Evolutionary conservation across 2,888 invertebrate species (phyloP).

Genomic region (Agriopis aurantiaria): DNA sequence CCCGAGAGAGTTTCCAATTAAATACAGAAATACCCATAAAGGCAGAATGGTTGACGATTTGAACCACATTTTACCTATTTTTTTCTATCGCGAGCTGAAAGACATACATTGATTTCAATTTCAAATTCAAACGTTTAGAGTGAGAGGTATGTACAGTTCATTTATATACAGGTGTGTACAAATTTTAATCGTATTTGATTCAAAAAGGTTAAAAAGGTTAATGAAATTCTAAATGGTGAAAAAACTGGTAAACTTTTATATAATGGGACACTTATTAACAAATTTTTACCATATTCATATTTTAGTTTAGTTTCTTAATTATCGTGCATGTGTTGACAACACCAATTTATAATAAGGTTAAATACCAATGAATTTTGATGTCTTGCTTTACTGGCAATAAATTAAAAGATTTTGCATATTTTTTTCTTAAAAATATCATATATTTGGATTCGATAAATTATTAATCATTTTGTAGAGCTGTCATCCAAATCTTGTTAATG

Average conservation of each 20-base stretch:
- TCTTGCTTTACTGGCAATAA: conserved; percentile 1
- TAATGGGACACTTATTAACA: conserved; percentile 55
- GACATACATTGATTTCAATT: conserved; percentile 1
- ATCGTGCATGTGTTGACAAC: conserved; percentile 28
- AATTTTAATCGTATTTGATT: neutral
- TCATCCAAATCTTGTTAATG: neutral
- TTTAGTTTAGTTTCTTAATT: conserved; percentile 10
- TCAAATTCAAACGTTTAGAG: neutral
- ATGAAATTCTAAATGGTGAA: conserved; percentile 9
- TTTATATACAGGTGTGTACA: conserved; percentile 31
- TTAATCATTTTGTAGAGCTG: neutral
- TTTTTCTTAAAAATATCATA: no score
- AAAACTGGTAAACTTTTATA: conserved; percentile 51
- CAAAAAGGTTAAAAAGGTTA: neutral
- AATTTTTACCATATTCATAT: neutral
- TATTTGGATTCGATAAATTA: no score
- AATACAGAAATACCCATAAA: conserved; percentile 41
- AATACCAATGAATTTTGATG: conserved; percentile 13
- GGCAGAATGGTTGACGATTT: conserved; percentile 36
- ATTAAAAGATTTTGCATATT: neutral
- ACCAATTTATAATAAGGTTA: conserved; percentile 21
- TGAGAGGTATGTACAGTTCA: conserved; percentile 8
- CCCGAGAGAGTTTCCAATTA: conserved; percentile 51
- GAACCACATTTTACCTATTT: conserved; percentile 28
- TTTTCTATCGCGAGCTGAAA: conserved; percentile 25